phyloP scores from a whole-genome alignment of 2,888 invertebrate species.

The Steromphala cineraria region DNA sequence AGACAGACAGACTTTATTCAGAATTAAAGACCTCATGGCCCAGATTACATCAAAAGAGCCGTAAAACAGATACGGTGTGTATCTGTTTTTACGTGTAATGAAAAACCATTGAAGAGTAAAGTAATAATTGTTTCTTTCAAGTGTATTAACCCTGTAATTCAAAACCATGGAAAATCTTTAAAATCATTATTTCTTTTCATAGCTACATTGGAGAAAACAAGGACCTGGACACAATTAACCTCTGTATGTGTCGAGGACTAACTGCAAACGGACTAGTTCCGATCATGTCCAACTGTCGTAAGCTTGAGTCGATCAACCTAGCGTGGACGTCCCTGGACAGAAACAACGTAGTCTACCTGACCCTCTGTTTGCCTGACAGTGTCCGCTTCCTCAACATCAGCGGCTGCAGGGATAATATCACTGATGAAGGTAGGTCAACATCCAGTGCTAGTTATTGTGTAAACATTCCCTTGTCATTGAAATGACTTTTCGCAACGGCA shows the following conservation, averaged over 20 bases:
- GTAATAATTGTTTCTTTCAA: too few relatives aligned
- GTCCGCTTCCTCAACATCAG: conserved; percentile 87
- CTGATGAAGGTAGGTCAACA: conserved; percentile 80
- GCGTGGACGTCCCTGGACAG: conserved; percentile 86
- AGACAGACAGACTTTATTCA: too few relatives aligned
- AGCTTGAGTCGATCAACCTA: conserved; percentile 81
- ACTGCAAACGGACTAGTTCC: conserved; percentile 80
- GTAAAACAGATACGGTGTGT: too few relatives aligned
- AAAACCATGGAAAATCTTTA: too few relatives aligned
- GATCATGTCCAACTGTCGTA: conserved; percentile 81
- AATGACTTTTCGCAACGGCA: too few relatives aligned
- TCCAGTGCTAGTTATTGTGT: too few relatives aligned
- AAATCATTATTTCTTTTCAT: conserved; percentile 28
- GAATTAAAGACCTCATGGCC: too few relatives aligned
- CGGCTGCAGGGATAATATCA: conserved; percentile 86
- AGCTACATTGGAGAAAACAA: conserved; percentile 82
- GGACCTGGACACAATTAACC: conserved; percentile 86
- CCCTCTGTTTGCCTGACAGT: conserved; percentile 80
- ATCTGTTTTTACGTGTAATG: too few relatives aligned
- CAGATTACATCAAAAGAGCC: too few relatives aligned
- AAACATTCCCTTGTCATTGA: too few relatives aligned
- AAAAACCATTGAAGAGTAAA: too few relatives aligned
- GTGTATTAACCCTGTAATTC: too few relatives aligned
- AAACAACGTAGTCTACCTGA: conserved; percentile 80
- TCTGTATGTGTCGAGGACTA: conserved; percentile 88